A percentile compares a stretch with the other conserved stretches of the same genome.
phyloP scores from a whole-genome alignment of 1,140 invertebrate species.

The Zophobas morio region DNA sequence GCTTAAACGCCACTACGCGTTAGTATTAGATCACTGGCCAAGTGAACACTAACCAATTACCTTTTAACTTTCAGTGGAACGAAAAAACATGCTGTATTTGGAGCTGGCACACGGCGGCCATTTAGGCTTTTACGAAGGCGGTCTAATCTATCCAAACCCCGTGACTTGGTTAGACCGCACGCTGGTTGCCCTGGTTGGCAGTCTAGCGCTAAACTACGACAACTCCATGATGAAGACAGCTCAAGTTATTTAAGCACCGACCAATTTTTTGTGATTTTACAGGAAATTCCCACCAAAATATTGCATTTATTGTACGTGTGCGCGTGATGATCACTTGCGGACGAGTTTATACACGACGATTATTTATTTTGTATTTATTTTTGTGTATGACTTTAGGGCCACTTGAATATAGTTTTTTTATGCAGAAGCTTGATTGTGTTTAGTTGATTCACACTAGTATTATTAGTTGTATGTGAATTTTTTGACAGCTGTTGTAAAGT shows the following conservation, averaged over 20 bases:
- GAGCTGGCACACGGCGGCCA: conserved; percentile 92
- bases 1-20: background rate
- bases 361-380: conserved; percentile 34
- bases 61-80: conserved; percentile 73
- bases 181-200: conserved; percentile 81
- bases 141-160: conserved; percentile 85
- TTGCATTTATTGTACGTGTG: conserved; percentile 29
- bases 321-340: conserved; percentile 9
- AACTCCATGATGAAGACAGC: conserved; percentile 64
- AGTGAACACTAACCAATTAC: no score
- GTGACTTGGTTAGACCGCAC: conserved; percentile 93
- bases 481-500: conserved; percentile 11
- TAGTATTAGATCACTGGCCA: no score
- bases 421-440: conserved; percentile 13
- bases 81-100: conserved; percentile 81
- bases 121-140: conserved; percentile 93
- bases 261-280: conserved; percentile 21
- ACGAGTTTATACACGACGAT: background rate
- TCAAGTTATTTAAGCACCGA: conserved; percentile 17
- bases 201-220: conserved; percentile 75
- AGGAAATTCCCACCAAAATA: conserved; percentile 13
- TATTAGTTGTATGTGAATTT: conserved; percentile 3
- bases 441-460: conserved; percentile 9
- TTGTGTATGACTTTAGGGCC: background rate
- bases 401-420: conserved; percentile 11